Evolutionary conservation across 2,888 invertebrate species (phyloP).

Genomic region (Pristionchus mayeri): DNA sequence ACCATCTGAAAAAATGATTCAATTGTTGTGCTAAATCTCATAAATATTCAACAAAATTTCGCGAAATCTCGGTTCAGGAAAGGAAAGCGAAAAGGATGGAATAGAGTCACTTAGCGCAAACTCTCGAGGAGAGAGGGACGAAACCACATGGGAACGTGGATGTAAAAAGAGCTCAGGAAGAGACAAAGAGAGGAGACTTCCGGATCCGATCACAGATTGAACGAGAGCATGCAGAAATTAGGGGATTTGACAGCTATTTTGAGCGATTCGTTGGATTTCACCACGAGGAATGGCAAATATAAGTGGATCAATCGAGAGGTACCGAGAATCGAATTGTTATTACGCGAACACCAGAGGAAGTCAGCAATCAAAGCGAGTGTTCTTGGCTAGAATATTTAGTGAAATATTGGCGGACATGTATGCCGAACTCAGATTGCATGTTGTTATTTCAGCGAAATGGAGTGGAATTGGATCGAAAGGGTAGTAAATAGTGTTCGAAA

Average conservation of each 20-base stretch:
- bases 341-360: background rate
- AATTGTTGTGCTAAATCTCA: background rate
- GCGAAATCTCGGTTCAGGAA: background rate
- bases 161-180: background rate
- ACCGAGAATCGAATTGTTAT: background rate
- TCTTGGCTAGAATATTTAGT: too few species aligned
- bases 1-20: background rate
- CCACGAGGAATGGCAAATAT: background rate
- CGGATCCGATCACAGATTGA: background rate
- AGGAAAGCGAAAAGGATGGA: background rate
- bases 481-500: too few species aligned
- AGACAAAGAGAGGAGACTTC: background rate
- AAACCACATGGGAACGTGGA: slow-evolving; percentile 35
- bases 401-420: too few species aligned
- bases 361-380: too few species aligned
- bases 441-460: background rate
- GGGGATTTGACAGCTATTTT: too few species aligned
- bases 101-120: slow-evolving; percentile 19
- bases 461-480: background rate
- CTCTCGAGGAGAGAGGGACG: slow-evolving; percentile 1
- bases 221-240: too few species aligned
- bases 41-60: background rate
- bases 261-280: too few species aligned
- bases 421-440: too few species aligned
- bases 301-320: background rate